Evolutionary conservation across 2,797 vertebrate genomes (phyloP).

Genomic region (Liasis olivaceus): DNA sequence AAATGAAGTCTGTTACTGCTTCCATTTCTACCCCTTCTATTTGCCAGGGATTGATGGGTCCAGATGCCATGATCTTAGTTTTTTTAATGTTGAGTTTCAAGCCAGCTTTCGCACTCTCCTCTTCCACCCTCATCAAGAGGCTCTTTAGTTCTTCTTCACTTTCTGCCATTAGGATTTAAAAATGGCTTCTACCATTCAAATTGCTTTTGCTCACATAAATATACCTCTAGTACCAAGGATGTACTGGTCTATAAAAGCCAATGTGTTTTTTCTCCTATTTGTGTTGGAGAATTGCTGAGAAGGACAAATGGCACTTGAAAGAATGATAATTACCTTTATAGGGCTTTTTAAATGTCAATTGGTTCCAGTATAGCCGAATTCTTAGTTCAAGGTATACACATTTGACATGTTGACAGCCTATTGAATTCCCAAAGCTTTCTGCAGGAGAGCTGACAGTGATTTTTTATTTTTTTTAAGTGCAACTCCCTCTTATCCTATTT

Average conservation of each 20-base stretch:
- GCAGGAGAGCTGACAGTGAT: slow-evolving; percentile 23
- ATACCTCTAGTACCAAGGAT: not conserved
- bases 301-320: not conserved
- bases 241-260: not conserved
- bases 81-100: no score
- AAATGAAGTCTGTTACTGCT: no score
- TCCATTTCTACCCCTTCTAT: no score
- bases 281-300: slow-evolving; percentile 16
- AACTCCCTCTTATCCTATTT: slow-evolving; percentile 51
- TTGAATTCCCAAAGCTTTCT: slow-evolving; percentile 24
- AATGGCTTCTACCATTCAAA: not conserved
- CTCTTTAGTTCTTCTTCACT: no score
- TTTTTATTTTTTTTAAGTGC: slow-evolving; percentile 11
- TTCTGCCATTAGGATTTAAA: no score
- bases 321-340: not conserved
- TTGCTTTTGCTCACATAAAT: not conserved
- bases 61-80: no score
- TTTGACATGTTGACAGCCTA: slow-evolving; percentile 14
- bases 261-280: not conserved
- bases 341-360: not conserved
- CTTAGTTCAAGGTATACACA: slow-evolving; percentile 24
- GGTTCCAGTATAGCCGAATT: slow-evolving; percentile 18
- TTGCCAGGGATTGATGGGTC: no score
- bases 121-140: no score
- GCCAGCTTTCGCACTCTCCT: no score